Conservation (phyloP, 92 coral and sea anemone genomes). For the Parazoanthus darwini region DNA sequence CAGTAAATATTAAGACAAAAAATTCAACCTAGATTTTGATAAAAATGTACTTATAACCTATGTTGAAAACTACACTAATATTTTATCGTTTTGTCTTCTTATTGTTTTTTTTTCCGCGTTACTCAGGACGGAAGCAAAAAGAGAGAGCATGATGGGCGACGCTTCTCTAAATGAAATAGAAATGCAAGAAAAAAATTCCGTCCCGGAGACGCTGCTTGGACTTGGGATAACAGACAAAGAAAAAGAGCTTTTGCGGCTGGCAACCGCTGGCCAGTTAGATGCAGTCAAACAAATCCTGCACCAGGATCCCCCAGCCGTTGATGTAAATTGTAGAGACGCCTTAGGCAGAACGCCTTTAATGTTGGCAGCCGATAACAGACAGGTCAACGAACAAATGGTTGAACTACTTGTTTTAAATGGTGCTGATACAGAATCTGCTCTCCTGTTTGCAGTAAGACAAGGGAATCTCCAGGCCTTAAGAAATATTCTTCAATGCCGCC, state of each 20-base stretch:
- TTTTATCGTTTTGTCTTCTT: too few species aligned
- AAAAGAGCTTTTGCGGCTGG: neutral
- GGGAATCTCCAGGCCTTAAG: neutral
- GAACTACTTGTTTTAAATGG: neutral
- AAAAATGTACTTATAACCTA: too few species aligned
- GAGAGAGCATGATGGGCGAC: neutral
- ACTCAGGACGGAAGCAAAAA: neutral
- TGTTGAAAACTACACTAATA: too few species aligned
- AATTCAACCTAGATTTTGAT: too few species aligned
- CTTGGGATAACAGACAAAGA: neutral
- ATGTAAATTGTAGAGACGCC: slow-evolving; percentile 2
- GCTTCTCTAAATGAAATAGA: neutral
- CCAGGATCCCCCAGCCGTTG: neutral
- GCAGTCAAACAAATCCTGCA: neutral
- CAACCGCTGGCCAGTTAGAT: neutral
- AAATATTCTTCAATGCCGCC: neutral
- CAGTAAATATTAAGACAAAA: too few species aligned
- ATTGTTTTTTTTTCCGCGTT: neutral
- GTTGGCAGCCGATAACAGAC: slow-evolving; percentile 12
- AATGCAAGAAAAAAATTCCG: neutral
- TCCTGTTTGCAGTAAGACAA: slow-evolving; percentile 11
- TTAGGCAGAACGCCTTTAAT: slow-evolving; percentile 1
- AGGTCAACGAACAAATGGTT: slow-evolving; percentile 7
- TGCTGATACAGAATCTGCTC: slow-evolving; percentile 6
- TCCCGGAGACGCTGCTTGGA: neutral